Percentiles rank a stretch among this genome's conserved stretches.
Evolutionary conservation across 2,888 invertebrate species (phyloP).

Genomic region (Caenorhabditis doughertyi): DNA sequence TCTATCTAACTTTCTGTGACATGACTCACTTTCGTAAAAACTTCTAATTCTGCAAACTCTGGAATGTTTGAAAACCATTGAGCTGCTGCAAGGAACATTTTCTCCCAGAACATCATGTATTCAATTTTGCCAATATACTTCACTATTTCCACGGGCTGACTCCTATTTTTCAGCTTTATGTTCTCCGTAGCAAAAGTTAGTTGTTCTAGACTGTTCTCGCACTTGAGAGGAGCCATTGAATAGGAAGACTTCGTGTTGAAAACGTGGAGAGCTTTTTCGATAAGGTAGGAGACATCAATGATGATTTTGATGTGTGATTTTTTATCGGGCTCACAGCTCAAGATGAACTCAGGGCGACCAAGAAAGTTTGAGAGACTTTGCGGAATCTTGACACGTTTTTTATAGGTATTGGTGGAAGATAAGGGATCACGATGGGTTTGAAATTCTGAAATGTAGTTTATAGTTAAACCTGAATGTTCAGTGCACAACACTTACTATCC

Average conservation of each 20-base stretch:
- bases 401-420: background rate
- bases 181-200: background rate
- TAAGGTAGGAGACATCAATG: conserved; percentile 11
- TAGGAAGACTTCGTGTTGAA: background rate
- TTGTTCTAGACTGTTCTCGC: conserved; percentile 17
- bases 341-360: conserved; percentile 25
- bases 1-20: background rate
- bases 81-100: conserved; percentile 8
- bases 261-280: background rate
- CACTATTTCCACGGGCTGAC: background rate
- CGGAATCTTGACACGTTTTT: background rate
- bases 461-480: too few relatives aligned
- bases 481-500: background rate
- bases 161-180: background rate
- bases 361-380: conserved; percentile 18
- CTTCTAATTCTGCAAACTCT: conserved; percentile 22
- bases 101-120: conserved; percentile 29
- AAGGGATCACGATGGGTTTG: background rate
- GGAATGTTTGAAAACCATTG: conserved; percentile 46
- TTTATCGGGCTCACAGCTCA: conserved; percentile 32
- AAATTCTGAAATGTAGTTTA: background rate
- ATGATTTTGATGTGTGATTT: background rate
- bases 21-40: conserved; percentile 11
- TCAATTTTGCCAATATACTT: conserved; percentile 19
- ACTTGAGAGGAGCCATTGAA: background rate